Evolutionary conservation across 2,797 vertebrate species (phyloP), one percentile per base, ranked within the genome.

Genomic region (Champsocephalus gunnari): DNA sequence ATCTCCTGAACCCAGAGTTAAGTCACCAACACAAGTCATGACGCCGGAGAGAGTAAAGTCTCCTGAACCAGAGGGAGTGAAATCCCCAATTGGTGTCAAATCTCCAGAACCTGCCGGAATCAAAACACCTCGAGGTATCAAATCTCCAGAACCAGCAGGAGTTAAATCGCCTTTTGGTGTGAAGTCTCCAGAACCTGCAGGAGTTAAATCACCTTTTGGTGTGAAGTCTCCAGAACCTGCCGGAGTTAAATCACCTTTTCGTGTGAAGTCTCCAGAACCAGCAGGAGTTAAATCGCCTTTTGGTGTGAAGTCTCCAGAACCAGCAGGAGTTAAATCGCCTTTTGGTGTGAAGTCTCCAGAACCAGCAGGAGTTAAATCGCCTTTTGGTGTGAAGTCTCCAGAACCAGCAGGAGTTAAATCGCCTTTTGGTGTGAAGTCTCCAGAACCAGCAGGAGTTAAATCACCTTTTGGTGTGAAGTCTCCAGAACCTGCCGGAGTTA

Each of bases 221-320:
- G 67, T 85, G 1, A 92, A 88, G 55, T 91, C 91, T 14, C 89
- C 90, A 9, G 92, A 91, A 75, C 76, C 87, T 0, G 86, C 78
- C 13, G 88, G 72, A 63, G 17, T 72, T 55, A 89, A 93, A 88
- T 94, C 84, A 13, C 94, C 95, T 24, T 95, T 95, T 5, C 63
- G 83, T 56, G 63, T 85, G 1, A 92, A 88, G 55, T 91, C 91
- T 14, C 89, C 90, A 9, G 92, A 91, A 75, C 76, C 87, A 0
- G 86, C 78, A 13, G 88, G 72, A 63, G 19, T 72, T 55, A 89
- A 93, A 88, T 94, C 84, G 12, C 94, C 95, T 24, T 95, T 95
- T 6, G 66, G 83, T 56, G 67, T 85, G 2, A 92, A 88, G 19
- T 19, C 19, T 19, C 89, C 90, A 7, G 92, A 91, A 75, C 77